Evolutionary conservation across 2,888 invertebrate species (phyloP), one percentile per base, ranked within the genome.

Genomic region (Tetanocera ferruginea): DNA sequence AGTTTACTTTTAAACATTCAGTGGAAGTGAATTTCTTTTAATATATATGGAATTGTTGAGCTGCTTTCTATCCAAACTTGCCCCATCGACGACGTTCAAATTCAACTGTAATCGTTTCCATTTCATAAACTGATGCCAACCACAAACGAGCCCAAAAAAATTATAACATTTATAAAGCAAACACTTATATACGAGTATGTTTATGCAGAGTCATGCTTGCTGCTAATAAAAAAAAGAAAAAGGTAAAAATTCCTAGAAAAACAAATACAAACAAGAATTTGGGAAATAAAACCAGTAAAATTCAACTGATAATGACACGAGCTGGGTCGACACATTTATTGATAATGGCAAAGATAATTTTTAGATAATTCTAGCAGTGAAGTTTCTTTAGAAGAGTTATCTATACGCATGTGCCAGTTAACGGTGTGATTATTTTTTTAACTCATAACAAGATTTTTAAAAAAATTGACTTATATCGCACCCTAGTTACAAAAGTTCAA

Each of bases 131-230:
- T 62, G 75, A 60, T 79, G 19, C 62, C 17, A 78, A 25, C 62
- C 76, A 73, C 73, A 49, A 77, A 62, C 55, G 51, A 66, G 37
- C 74, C 66, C 72, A 78, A 77, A 78, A 31, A n/a, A 23, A 19
- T 23, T 19, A 55, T n/a, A 55, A 55, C 55, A 55, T 60, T 72
- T 43, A 52, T 28, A 69, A 57, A 62, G 19, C 60, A 69, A 60
- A 66, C 71, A 51, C 73, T 72, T 62, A 69, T 62, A 62, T 69
- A 67, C 43, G 31, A 4, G 64, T 31, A 66, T 66, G 49, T 73
- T 70, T 80, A 60, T 79, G 80, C 79, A 67, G 31, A 76, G 80
- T 80, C 79, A 80, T 77, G 79, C 55, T 78, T 64, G 57, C 37
- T 55, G 66, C 49, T 64, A 23, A 57, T 73, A 34, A 19, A 49